Base-by-base conservation (phyloP, 2,888 invertebrate genomes). In the Unio delphinus region DNA sequence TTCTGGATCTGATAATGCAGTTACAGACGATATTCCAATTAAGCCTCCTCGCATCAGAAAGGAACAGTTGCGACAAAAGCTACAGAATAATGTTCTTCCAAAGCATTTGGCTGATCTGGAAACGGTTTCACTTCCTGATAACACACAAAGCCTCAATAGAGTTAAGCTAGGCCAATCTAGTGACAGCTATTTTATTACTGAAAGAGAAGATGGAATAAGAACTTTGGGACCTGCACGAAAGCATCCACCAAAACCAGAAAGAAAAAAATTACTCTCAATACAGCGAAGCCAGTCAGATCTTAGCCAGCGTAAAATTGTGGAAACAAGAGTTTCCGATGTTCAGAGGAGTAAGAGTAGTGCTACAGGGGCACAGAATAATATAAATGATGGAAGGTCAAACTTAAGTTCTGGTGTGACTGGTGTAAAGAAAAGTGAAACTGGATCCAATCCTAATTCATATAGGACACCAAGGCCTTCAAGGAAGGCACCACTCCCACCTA, bases 251-350 rank as follows among this genome's bases (percentile, higher is more conserved):
- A 86, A 86, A 79, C 86, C 86, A 20, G 83, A 83, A 68, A 73
- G 86, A 34, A 78, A 80, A 64, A 78, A 76, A 60, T 64, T 80
- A n/a, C 69, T 80, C 20, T 78, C 78, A 58, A 80, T 84, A 30
- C 80, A 76, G 64, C 74, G 86, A 30, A 86, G 85, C 75, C 78
- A 79, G 63, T 86, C 86, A 15, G 86, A 86, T 74, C 79, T 84
- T 30, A 79, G 45, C 45, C 45, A 45, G 45, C 45, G 15, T 45
- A 45, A 45, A 45, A 45, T 45, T 45, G 45, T 45, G 45, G 45
- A 45, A 11, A 15, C 45, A 15, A 45, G 15, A 45, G 45, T 45
- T 45, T 45, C 45, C 1, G 45, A 45, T 45, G 45, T 45, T 45
- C 45, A 45, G 45, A 45, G 45, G 45, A 45, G 45, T 45, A 45